These are phyloP conservation scores for Picus viridis DNA, from an alignment of 2,797 vertebrate species.

Conservation along the genomic window DNA sequence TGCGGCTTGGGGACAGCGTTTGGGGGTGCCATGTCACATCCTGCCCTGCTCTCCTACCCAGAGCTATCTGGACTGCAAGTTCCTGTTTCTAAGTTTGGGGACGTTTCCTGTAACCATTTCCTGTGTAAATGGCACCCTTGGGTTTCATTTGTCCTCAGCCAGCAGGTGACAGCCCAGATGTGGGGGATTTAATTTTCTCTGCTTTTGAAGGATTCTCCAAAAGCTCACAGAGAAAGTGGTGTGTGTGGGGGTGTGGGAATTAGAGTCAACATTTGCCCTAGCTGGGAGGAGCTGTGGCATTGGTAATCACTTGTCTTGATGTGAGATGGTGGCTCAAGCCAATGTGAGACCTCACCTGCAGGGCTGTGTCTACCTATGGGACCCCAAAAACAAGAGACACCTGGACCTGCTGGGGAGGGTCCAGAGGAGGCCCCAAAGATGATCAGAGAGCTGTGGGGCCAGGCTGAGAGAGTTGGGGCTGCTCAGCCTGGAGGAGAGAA, in stretches of 20 bases:
- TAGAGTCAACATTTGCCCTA: accelerated
- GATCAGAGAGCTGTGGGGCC: too few relatives aligned
- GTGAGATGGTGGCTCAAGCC: not conserved
- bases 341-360: too few relatives aligned
- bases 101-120: not conserved
- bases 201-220: not conserved
- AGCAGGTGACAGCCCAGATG: accelerated
- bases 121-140: not conserved
- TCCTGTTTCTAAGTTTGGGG: conserved; percentile 31
- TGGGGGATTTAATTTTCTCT: not conserved
- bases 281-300: not conserved
- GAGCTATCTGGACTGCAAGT: conserved; percentile 49
- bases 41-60: not conserved
- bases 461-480: too few relatives aligned
- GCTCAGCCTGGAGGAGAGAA: too few relatives aligned
- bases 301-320: accelerated
- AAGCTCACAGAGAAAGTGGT: accelerated
- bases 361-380: too few relatives aligned
- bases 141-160: accelerated
- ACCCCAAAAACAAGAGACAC: too few relatives aligned
- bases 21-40: not conserved
- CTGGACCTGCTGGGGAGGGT: too few relatives aligned
- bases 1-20: not conserved
- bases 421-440: too few relatives aligned
- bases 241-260: accelerated